Conservation (phyloP, 1,140 invertebrate species). For the Nylanderia fulva region DNA sequence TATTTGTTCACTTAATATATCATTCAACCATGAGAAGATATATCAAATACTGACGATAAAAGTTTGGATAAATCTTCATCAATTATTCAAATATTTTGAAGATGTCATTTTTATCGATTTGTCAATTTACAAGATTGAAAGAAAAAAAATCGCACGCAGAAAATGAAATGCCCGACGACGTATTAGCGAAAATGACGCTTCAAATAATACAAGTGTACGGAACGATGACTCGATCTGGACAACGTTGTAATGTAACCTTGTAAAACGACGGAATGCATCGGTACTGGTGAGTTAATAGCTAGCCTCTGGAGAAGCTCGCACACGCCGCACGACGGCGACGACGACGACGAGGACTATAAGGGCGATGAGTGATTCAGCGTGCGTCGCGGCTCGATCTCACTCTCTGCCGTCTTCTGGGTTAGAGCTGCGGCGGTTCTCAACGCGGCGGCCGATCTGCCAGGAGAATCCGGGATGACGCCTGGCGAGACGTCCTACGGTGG, state of each 20-base stretch:
- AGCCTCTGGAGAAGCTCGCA: conserved; percentile 70
- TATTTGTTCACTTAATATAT: background rate
- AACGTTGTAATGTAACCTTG: conserved; percentile 79
- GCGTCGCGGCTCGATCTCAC: conserved; percentile 78
- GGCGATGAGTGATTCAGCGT: conserved; percentile 83
- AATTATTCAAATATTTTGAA: conserved; percentile 3
- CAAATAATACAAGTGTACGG: conserved; percentile 13
- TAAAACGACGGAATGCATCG: conserved; percentile 71
- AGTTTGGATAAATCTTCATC: background rate
- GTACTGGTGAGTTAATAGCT: conserved; percentile 79
- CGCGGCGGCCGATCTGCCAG: conserved; percentile 67
- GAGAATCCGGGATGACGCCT: conserved; percentile 76
- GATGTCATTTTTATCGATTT: background rate
- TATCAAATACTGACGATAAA: background rate
- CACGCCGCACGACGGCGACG: conserved; percentile 57
- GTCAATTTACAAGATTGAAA: background rate
- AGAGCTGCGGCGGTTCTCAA: conserved; percentile 77
- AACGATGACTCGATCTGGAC: conserved; percentile 70
- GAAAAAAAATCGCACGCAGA: background rate
- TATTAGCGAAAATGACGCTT: background rate
- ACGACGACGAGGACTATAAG: conserved; percentile 62
- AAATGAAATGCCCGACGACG: background rate
- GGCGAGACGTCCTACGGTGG: conserved; percentile 76
- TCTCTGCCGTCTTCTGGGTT: conserved; percentile 72
- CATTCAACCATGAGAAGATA: background rate